These are phyloP conservation scores for Chloroclysta siterata DNA, from an alignment of 2,888 invertebrate genomes.

Conservation along the genomic window DNA sequence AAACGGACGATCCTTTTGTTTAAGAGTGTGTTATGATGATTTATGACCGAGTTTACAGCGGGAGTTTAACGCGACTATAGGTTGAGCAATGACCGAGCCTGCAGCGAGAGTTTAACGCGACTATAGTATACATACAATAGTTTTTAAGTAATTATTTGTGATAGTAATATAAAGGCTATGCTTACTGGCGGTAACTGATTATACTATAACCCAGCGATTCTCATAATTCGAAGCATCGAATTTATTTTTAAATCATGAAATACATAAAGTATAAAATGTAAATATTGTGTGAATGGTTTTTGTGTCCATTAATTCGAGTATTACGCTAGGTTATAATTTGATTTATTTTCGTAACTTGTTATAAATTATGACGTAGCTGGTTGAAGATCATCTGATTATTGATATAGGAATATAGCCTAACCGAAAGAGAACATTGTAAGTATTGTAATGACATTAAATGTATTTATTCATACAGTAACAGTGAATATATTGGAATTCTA, in stretches of 20 bases:
- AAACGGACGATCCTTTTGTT: too few species aligned
- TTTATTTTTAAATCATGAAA: slow-evolving; percentile 39
- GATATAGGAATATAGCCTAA: slow-evolving; percentile 10
- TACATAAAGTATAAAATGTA: slow-evolving; percentile 21
- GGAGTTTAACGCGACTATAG: too few species aligned
- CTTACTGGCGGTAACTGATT: slow-evolving; percentile 17
- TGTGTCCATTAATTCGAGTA: slow-evolving; percentile 9
- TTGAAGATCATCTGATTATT: slow-evolving; percentile 19
- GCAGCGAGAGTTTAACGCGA: too few species aligned
- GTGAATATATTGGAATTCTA: too few species aligned
- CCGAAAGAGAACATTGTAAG: slow-evolving; percentile 25
- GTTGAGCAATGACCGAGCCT: too few species aligned
- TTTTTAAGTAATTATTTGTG: slow-evolving; percentile 38
- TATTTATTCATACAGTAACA: too few species aligned
- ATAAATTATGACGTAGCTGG: slow-evolving; percentile 8
- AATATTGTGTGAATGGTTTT: slow-evolving; percentile 21
- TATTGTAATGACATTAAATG: not conserved
- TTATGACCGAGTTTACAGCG: too few species aligned
- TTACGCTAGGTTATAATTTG: slow-evolving; percentile 10
- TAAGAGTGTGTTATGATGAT: too few species aligned
- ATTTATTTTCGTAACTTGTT: slow-evolving; percentile 19
- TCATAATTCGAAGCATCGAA: slow-evolving; percentile 43
- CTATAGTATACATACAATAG: slow-evolving; percentile 10
- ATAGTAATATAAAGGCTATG: slow-evolving; percentile 43
- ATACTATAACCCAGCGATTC: slow-evolving; percentile 31